Percentiles rank a stretch among this genome's conserved stretches.
Evolutionary conservation across 1,140 invertebrate species (phyloP).

Genomic region (Diorhabda carinulata): DNA sequence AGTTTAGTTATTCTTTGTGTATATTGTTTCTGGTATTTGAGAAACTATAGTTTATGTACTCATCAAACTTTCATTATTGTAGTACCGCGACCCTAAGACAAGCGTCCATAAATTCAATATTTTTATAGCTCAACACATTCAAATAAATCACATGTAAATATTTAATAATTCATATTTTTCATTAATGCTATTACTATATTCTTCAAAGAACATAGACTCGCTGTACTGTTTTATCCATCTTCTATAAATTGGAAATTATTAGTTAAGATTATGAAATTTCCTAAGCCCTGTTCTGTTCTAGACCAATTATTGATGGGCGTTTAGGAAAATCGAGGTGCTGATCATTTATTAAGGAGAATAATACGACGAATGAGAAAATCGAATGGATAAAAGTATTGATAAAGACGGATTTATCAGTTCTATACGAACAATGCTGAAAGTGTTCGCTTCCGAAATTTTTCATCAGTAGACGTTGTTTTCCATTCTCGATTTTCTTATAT

Average conservation of each 20-base stretch:
- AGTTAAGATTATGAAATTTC: background rate
- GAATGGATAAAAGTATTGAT: conserved; percentile 7
- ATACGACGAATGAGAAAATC: conserved; percentile 4
- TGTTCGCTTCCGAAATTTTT: conserved; percentile 1
- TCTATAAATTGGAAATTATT: background rate
- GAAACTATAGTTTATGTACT: no score
- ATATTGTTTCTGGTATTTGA: no score
- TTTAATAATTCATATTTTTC: background rate
- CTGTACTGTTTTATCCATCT: background rate
- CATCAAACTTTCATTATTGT: no score
- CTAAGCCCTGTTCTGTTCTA: background rate
- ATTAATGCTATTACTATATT: background rate
- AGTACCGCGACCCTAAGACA: no score
- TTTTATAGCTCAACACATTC: background rate
- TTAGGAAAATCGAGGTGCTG: background rate
- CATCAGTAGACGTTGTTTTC: no score
- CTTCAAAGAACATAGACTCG: no score
- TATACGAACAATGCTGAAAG: background rate
- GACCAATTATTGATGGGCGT: conserved; percentile 1
- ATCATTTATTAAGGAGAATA: conserved; percentile 21
- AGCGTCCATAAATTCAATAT: background rate
- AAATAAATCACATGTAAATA: background rate
- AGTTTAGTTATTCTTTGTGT: no score
- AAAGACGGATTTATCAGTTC: conserved; percentile 16
- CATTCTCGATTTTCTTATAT: no score